Evolutionary conservation across 2,888 invertebrate species (phyloP), one percentile per base, ranked within the genome.

Genomic region (Platynereis dumerilii): DNA sequence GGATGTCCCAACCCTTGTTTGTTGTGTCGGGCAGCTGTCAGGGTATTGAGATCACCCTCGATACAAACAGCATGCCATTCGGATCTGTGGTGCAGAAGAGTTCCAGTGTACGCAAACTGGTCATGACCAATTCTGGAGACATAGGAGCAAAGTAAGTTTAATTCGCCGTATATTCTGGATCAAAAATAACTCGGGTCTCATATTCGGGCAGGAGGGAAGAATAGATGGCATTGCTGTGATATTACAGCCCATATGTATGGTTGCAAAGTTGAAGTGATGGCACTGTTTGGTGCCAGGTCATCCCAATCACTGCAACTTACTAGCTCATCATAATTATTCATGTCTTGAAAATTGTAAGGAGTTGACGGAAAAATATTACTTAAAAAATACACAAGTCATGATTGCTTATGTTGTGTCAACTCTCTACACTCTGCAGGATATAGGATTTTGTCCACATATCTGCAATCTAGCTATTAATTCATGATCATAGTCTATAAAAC

Each of bases 81-180:
- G 87, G 87, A n/a, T 85, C 85, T 42, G 85, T 88, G 0, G 84
- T 87, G 7, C 80, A 86, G 68, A 85, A 86, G 22, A 86, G 85
- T 65, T 77, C 76, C 24, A 81, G 79, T 48, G 81, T 83, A 10
- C 75, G 85, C 34, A 86, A 83, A 71, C 76, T 88, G 27, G 76
- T 86, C 39, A 80, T 89, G 73, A 79, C 79, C 57, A 89, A 89
- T 78, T 84, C 80, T 7, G 89, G 89, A 2, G 88, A 88, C 73
- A 81, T 87, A 64, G 87, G 87, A 58, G 85, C 87, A 24, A 86
- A 80, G 88, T 87, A 75, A 74, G 69, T 68, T 44, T 26, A 27
- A 20, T 2, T 29, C 17, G 42, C 42, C 10, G 12, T 12, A 42
- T 42, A 42, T n/a, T n/a, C n/a, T n/a, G n/a, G n/a, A n/a, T n/a